Conservation (phyloP, 2,888 invertebrate species). For the Cataglyphis rosenhaueri region DNA sequence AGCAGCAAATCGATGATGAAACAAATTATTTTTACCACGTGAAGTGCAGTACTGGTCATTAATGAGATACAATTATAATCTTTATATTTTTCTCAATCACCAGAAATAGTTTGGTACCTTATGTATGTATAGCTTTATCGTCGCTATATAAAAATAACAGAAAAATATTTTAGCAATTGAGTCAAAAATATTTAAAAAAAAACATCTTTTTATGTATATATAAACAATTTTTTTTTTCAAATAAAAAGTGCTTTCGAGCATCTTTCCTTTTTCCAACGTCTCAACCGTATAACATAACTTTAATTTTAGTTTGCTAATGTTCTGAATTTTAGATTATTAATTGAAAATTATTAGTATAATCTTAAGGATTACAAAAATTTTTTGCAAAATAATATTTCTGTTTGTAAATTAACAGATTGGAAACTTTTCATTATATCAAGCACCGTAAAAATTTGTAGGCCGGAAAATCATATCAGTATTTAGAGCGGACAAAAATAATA, state of each 20-base stretch:
- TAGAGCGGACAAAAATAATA: constrained; percentile 46
- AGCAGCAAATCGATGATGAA: constrained; percentile 41
- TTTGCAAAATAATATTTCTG: constrained; percentile 18
- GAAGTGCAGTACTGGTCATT: constrained; percentile 66
- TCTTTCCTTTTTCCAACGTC: constrained; percentile 12
- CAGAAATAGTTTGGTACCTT: constrained; percentile 39
- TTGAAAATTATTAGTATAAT: constrained; percentile 21
- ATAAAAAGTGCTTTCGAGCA: constrained; percentile 28
- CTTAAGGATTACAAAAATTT: constrained; percentile 16
- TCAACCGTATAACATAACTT: constrained; percentile 32
- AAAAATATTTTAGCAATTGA: constrained; percentile 48
- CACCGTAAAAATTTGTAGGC: constrained; percentile 4
- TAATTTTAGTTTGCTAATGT: constrained; percentile 3
- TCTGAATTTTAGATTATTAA: neutral
- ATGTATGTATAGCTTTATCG: constrained; percentile 13
- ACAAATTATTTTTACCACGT: constrained; percentile 41
- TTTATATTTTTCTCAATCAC: constrained; percentile 60
- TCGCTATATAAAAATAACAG: constrained; percentile 48
- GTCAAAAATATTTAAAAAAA: constrained; percentile 45
- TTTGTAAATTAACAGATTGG: constrained; percentile 2
- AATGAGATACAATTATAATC: constrained; percentile 62
- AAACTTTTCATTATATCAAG: neutral
- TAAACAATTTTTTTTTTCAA: constrained; percentile 35
- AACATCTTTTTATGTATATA: constrained; percentile 38
- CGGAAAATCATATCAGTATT: constrained; percentile 39